Evolutionary conservation across 1,140 invertebrate species (phyloP), one percentile per base, ranked within the genome.

Genomic region (Drosophila gunungcola): DNA sequence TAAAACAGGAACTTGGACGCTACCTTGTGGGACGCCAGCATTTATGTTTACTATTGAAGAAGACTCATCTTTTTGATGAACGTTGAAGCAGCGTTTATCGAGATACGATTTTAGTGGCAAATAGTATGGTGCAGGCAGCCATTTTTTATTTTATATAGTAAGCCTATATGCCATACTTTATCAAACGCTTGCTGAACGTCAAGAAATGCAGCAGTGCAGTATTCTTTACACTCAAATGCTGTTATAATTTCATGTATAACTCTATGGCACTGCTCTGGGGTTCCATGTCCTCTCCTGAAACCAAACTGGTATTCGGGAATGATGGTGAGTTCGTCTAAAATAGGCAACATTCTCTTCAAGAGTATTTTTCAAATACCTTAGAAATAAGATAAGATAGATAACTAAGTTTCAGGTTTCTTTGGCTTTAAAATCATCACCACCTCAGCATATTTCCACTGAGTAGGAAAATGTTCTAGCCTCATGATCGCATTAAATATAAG

Each of bases 241-340:
- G 5, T 32, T 5, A 32, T 32, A 6, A 32, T 32, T 32, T 5
- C 7, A 5, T 32, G 29, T 7, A 7, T 7, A 5, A 32, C 29
- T 32, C 29, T 5, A 7, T 32, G 29, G 7, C 29, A 32, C 7
- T 32, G 29, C 7, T 32, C 29, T 5, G 29, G 5, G 5, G 29
- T 32, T 32, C 29, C 29, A 32, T 32, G 29, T 6, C 29, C 29
- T 32, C 48, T 49, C 32, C 48, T 49, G 6, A 49, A 49, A 27
- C 48, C 48, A 49, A 49, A 49, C 12, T 49, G 25, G 12, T 34
- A 27, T 49, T 49, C 48, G 48, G 27, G 29, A 34, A 49, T 49
- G 48, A 49, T 34, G 48, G 34, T 34, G 7, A 49, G 27, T 13
- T 13, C 48, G 29, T 34, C n/a, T 7, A 34, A 29, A 13, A 34